phyloP scores from a whole-genome alignment of 2,113 vertebrate genomes.

The Propithecus coquereli region DNA sequence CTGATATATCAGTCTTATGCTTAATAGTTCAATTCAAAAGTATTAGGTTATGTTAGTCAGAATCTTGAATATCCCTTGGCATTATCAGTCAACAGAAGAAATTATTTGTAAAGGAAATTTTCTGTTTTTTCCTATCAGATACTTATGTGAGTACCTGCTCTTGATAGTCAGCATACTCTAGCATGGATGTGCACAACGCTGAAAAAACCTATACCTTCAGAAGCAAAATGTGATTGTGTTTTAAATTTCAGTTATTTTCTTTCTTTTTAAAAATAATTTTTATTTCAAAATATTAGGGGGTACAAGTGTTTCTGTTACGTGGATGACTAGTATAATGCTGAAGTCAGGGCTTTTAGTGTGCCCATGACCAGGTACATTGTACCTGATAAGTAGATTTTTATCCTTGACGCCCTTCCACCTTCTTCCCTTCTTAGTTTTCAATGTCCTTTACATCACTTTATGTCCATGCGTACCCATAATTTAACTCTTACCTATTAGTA shows the following conservation, averaged over 20 bases:
- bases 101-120: not conserved
- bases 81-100: not conserved
- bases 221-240: not conserved
- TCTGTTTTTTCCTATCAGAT: not conserved
- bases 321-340: too few relatives aligned
- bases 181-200: not conserved
- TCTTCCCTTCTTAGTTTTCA: too few relatives aligned
- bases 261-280: not conserved
- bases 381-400: too few relatives aligned
- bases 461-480: too few relatives aligned
- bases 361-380: too few relatives aligned
- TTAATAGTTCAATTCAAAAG: not conserved
- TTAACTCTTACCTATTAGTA: too few relatives aligned
- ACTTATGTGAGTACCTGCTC: not conserved
- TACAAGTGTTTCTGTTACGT: too few relatives aligned
- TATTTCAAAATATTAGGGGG: too few relatives aligned
- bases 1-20: not conserved
- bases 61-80: not conserved
- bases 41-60: not conserved
- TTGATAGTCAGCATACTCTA: not conserved
- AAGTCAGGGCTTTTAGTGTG: too few relatives aligned
- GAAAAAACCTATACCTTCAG: not conserved
- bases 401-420: too few relatives aligned
- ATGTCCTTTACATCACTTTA: too few relatives aligned
- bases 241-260: constrained; percentile 22